phyloP scores from a whole-genome alignment of 2,888 invertebrate species.

The Rhagonycha fulva region DNA sequence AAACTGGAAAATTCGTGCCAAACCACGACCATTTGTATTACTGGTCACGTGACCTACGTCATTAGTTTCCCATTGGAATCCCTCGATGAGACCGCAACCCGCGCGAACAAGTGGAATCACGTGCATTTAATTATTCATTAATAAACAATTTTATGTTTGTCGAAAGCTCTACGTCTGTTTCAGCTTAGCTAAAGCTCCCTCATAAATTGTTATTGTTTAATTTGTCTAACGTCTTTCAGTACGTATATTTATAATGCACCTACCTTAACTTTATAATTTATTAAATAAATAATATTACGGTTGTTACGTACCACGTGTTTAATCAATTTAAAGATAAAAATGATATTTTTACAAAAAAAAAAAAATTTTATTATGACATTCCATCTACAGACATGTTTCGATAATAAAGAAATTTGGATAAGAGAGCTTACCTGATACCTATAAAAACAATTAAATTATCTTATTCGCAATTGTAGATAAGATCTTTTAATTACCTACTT shows the following conservation, averaged over 20 bases:
- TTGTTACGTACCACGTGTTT: neutral
- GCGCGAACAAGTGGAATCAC: conserved; percentile 25
- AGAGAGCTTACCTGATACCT: neutral
- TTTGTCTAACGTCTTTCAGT: neutral
- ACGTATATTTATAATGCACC: neutral
- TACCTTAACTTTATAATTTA: neutral
- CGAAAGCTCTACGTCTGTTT: neutral
- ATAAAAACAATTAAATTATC: neutral
- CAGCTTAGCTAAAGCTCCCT: neutral
- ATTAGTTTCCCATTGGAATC: conserved; percentile 23
- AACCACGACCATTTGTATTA: conserved; percentile 24
- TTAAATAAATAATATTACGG: neutral
- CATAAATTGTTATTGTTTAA: neutral
- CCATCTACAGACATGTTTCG: neutral
- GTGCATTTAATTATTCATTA: conserved; percentile 24
- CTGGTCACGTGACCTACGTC: conserved; percentile 25
- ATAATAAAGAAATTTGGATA: neutral
- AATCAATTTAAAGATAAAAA: neutral
- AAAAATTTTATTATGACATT: neutral
- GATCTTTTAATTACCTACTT: neutral
- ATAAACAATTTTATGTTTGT: conserved; percentile 4
- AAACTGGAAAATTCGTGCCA: conserved; percentile 29
- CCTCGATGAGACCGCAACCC: conserved; percentile 20
- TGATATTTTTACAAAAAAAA: neutral
- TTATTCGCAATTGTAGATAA: neutral